These are phyloP conservation scores for Chionomys nivalis DNA, from an alignment of 2,113 vertebrate genomes.

Conservation along the genomic window DNA sequence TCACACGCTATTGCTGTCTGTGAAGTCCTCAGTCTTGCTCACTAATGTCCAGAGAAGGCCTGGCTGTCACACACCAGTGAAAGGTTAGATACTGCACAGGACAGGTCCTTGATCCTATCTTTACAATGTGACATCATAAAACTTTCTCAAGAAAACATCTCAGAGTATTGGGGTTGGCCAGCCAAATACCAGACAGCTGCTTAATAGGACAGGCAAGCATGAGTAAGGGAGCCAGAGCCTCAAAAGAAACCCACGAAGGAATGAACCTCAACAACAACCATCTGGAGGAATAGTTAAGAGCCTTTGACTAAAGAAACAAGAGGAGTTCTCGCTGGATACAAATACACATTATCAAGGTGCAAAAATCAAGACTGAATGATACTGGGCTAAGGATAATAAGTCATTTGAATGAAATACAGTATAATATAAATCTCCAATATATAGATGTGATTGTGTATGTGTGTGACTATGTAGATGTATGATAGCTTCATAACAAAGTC, in stretches of 20 bases:
- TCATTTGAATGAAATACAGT: background rate
- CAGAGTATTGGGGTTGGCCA: background rate
- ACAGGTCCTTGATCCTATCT: background rate
- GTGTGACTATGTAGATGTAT: background rate
- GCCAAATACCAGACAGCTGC: background rate
- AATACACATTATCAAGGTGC: rapidly evolving
- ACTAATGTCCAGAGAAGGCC: background rate
- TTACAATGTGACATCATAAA: background rate
- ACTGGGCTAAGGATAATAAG: background rate
- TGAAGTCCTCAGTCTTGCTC: background rate
- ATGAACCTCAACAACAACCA: background rate
- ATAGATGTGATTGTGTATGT: background rate
- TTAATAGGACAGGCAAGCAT: background rate
- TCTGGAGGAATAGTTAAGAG: background rate
- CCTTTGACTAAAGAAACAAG: background rate
- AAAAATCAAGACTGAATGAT: background rate
- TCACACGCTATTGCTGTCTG: rapidly evolving
- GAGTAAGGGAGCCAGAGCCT: background rate
- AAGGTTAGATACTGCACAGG: background rate
- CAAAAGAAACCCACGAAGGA: background rate
- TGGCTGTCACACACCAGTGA: rapidly evolving
- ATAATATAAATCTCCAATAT: background rate
- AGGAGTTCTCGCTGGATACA: background rate
- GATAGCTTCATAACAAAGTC: background rate
- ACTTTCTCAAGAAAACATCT: background rate